Conservation (phyloP, 2,113 vertebrate species). For the Elaphurus davidianus region DNA sequence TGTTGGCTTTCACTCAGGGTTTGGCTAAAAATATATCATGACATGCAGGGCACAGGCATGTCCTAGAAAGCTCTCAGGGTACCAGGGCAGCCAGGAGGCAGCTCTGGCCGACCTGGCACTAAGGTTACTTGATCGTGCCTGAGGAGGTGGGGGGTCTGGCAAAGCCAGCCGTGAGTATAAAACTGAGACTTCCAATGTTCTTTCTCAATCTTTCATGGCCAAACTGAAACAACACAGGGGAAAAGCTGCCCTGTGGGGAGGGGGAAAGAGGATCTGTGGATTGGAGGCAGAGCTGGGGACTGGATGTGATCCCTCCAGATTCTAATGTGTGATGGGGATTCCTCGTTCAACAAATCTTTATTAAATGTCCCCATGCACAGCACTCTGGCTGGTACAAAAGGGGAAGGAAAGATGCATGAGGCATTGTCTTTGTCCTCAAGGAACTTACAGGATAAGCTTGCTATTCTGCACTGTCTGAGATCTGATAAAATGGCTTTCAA, state of each 20-base stretch:
- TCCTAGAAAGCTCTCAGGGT: background rate
- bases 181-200: background rate
- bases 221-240: background rate
- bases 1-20: background rate
- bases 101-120: constrained; percentile 1
- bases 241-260: background rate
- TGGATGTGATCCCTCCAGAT: background rate
- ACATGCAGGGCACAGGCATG: background rate
- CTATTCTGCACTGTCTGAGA: background rate
- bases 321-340: background rate
- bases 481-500: background rate
- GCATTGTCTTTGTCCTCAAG: background rate
- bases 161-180: background rate
- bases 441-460: background rate
- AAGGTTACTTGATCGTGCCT: background rate
- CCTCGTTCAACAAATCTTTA: background rate
- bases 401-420: background rate
- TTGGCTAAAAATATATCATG: background rate
- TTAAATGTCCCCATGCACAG: background rate
- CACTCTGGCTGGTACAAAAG: background rate
- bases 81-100: background rate
- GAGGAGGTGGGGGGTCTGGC: background rate
- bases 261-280: accelerated
- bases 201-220: background rate
- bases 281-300: background rate